These are phyloP conservation scores for Plectrocnemia conspersa DNA, from an alignment of 1,140 invertebrate species.

Conservation along the genomic window DNA sequence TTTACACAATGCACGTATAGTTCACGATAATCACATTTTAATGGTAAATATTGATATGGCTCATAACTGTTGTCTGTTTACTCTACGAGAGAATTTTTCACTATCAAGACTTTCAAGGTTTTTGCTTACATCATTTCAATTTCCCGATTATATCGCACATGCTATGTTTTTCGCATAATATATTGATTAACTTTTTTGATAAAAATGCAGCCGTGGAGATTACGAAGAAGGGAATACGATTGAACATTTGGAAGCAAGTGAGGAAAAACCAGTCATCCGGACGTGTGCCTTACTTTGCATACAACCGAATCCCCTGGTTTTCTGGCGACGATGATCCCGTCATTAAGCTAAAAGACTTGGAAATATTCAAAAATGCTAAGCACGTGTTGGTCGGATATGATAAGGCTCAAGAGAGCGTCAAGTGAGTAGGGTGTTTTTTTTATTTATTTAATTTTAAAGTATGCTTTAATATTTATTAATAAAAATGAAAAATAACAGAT, in stretches of 20 bases:
- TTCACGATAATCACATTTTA: no score
- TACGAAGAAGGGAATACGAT: slow-evolving; percentile 60
- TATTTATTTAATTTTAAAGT: slow-evolving; percentile 8
- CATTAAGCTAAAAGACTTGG: slow-evolving; percentile 51
- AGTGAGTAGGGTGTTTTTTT: slow-evolving; percentile 41
- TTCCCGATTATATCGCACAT: no score
- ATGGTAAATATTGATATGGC: no score
- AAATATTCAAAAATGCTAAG: slow-evolving; percentile 59
- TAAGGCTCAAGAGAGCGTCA: slow-evolving; percentile 62
- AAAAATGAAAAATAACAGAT: no score
- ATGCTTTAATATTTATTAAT: no score
- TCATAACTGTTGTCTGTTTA: no score
- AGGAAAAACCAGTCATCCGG: slow-evolving; percentile 59
- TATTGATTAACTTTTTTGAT: no score
- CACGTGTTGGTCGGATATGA: slow-evolving; percentile 66
- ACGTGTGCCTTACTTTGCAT: slow-evolving; percentile 48
- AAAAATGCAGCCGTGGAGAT: slow-evolving; percentile 43
- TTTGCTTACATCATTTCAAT: no score
- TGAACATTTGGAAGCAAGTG: slow-evolving; percentile 63
- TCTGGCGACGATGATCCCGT: slow-evolving; percentile 57
- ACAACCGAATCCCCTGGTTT: slow-evolving; percentile 64
- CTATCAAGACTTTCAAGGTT: no score
- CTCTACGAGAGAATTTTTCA: no score
- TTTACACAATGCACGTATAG: no score
- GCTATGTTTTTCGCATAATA: no score